Base-by-base conservation (phyloP, 2,797 vertebrate genomes). In the Cheirogaleus major region DNA sequence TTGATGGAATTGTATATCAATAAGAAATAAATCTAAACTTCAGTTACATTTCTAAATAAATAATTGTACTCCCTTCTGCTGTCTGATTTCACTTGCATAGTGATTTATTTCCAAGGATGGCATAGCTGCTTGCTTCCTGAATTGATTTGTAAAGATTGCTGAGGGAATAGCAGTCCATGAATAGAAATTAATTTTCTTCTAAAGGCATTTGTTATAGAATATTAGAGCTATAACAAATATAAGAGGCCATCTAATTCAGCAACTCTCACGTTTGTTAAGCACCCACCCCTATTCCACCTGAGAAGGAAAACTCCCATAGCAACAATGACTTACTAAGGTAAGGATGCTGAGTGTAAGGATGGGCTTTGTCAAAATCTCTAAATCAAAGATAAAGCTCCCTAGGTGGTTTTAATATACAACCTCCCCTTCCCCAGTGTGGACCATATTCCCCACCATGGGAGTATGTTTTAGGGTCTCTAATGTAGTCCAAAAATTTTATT, bases 91-190 rank as follows among this genome's bases (percentile, higher is more conserved):
- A 76, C 94, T 88, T 96, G 70, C 87, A 96, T 22, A 84, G 43
- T 97, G 90, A 98, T 98, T 95, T 97, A 92, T 93, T 81, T 95
- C 69, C 20, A 92, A 94, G 93, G 97, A 88, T 32, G 72, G 0
- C 38, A 50, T 50, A 84, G 78, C 59, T 97, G 23, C 85, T 97
- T 79, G 41, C 96, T 97, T 97, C 73, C 72, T 80, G 93, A 96
- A 97, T 95, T 97, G 97, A 98, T 98, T 97, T 97, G 92, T 89
- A 95, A 97, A 89, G 67, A 89, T 35, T 96, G 86, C 45, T 45
- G 12, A 59, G 59, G 50, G 55, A 94, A 67, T 90, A 76, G 91
- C 25, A 96, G 92, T 78, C 76, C 55, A 76, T 94, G 89, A 95
- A 87, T 61, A 96, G 89, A 97, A 95, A 97, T 96, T 92, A 73